A percentile compares a stretch with the other conserved stretches of the same genome.
phyloP scores from a whole-genome alignment of 2,113 vertebrate species.

The Eretmochelys imbricata region DNA sequence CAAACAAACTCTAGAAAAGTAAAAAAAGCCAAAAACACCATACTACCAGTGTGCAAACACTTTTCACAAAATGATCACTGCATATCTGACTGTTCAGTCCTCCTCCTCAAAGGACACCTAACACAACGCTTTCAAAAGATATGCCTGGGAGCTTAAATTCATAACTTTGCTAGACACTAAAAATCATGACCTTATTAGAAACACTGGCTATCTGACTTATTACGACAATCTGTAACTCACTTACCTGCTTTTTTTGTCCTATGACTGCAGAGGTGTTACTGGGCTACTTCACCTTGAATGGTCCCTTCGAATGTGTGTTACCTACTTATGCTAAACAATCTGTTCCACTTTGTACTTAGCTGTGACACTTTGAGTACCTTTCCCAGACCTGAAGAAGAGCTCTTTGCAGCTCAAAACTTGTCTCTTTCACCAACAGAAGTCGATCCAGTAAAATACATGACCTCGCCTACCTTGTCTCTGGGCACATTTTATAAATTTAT shows the following conservation, averaged over 20 bases:
- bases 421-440: background rate
- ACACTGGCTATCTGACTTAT: background rate
- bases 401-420: background rate
- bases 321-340: too few relatives aligned
- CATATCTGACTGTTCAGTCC: background rate
- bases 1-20: background rate
- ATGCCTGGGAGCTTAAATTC: background rate
- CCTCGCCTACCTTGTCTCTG: background rate
- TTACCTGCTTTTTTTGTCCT: background rate
- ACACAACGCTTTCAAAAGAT: background rate
- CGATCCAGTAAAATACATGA: background rate
- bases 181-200: background rate
- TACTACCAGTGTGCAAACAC: background rate
- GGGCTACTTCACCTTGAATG: background rate
- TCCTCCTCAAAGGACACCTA: background rate
- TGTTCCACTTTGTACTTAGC: background rate
- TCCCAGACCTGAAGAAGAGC: background rate
- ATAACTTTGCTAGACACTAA: background rate
- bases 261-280: background rate
- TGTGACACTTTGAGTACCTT: background rate
- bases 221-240: background rate
- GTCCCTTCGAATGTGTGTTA: background rate
- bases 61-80: background rate
- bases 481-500: background rate
- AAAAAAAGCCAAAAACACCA: background rate